Evolutionary conservation across 2,113 vertebrate genomes (phyloP).

Genomic region (Hiodon alosoides): DNA sequence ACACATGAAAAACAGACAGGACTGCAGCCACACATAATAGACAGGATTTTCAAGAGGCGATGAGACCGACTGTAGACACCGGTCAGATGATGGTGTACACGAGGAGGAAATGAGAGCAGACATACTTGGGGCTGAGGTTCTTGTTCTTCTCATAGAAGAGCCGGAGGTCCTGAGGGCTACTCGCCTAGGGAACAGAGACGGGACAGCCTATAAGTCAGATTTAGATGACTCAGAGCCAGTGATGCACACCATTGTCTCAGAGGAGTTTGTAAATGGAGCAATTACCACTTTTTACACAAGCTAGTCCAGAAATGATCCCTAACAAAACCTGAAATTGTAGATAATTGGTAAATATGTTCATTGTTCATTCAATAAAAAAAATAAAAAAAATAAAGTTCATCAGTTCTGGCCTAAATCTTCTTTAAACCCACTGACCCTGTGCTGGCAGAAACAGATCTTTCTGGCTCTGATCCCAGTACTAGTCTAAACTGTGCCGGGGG

Average conservation of each 20-base stretch:
- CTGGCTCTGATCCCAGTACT: too few relatives aligned
- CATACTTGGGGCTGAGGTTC: conserved; percentile 83
- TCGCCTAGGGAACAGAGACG: conserved; percentile 66
- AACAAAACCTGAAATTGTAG: neutral
- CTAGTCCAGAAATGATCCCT: neutral
- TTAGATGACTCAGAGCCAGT: too few relatives aligned
- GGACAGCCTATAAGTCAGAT: neutral
- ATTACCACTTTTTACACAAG: too few relatives aligned
- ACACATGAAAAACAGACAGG: too few relatives aligned
- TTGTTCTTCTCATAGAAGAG: conserved; percentile 91
- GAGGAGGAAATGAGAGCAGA: neutral
- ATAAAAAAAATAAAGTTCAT: neutral
- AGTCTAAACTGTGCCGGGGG: neutral
- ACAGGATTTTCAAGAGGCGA: too few relatives aligned
- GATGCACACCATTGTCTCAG: too few relatives aligned
- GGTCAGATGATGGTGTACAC: too few relatives aligned
- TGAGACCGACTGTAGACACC: too few relatives aligned
- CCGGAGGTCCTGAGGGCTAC: conserved; percentile 88
- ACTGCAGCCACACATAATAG: too few relatives aligned
- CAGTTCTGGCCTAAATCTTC: neutral
- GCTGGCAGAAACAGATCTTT: neutral
- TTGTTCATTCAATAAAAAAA: neutral
- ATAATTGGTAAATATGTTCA: neutral
- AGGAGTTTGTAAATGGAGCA: too few relatives aligned
- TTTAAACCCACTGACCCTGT: neutral